Conservation (phyloP, 1,140 invertebrate genomes). For the Drosophila littoralis region DNA sequence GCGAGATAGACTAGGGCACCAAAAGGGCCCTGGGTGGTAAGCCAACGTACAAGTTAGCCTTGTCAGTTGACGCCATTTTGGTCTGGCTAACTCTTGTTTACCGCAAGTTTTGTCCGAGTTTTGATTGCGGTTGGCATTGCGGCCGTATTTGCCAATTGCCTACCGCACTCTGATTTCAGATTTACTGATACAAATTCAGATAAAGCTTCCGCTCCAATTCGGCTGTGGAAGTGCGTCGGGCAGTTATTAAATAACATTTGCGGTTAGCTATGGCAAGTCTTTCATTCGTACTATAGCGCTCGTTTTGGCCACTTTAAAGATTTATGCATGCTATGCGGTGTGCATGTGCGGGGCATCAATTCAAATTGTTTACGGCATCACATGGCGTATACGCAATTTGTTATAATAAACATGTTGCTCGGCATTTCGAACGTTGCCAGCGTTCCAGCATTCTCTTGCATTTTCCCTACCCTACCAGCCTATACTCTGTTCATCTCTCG, state of each 20-base stretch:
- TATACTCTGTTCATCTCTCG: background rate
- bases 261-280: constrained; percentile 9
- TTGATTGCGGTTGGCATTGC: constrained; percentile 42
- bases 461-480: constrained; percentile 4
- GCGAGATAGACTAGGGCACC: background rate
- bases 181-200: constrained; percentile 13
- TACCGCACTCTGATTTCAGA: constrained; percentile 11
- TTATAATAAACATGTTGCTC: constrained; percentile 81
- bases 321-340: constrained; percentile 43
- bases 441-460: constrained; percentile 7
- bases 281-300: constrained; percentile 19
- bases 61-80: constrained; percentile 56
- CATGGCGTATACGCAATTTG: constrained; percentile 79
- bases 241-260: constrained; percentile 37
- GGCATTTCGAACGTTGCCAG: constrained; percentile 26
- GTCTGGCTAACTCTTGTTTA: constrained; percentile 33
- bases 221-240: constrained; percentile 17
- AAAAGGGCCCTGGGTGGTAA: background rate
- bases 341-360: constrained; percentile 51
- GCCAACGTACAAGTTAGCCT: constrained; percentile 42
- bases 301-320: constrained; percentile 68
- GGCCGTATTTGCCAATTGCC: constrained; percentile 34
- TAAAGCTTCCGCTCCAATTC: constrained; percentile 17
- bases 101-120: constrained; percentile 58
- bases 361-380: constrained; percentile 73